A percentile compares a stretch with the other conserved stretches of the same genome.
Conservation (phyloP, 2,797 vertebrate species). For the Podarcis siculus region DNA sequence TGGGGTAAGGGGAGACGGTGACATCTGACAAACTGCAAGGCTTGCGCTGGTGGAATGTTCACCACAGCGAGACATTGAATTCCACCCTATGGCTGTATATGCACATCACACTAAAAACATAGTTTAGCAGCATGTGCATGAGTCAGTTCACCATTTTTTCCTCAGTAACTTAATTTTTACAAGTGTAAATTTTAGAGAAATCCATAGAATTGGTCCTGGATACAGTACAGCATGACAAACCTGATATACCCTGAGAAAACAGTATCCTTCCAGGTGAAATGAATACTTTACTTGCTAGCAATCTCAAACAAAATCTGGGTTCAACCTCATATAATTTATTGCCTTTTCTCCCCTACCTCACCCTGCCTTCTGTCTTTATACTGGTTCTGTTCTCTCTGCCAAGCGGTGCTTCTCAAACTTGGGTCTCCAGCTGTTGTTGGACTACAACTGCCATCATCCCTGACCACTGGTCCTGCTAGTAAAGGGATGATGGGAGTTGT, state of each 20-base stretch:
- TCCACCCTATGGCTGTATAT: background rate
- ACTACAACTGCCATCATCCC: too few relatives aligned
- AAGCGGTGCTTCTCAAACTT: too few relatives aligned
- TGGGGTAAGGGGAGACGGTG: too few relatives aligned
- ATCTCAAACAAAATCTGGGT: background rate
- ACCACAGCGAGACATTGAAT: too few relatives aligned
- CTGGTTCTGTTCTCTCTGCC: background rate
- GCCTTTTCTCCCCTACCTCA: background rate
- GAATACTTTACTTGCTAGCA: background rate
- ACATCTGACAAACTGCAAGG: too few relatives aligned
- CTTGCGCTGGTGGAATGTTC: too few relatives aligned
- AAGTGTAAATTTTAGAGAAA: background rate
- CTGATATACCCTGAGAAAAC: background rate
- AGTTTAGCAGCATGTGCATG: background rate
- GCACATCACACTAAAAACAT: background rate
- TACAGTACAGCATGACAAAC: background rate
- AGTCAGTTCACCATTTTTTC: background rate
- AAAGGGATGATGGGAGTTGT: too few relatives aligned
- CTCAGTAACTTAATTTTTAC: background rate
- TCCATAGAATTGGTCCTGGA: background rate
- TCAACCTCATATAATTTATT: too few relatives aligned
- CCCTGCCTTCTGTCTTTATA: background rate
- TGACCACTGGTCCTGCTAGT: too few relatives aligned
- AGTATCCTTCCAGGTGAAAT: background rate
- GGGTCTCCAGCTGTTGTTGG: too few relatives aligned